Base-by-base conservation (phyloP, 2,797 vertebrate genomes). In the Gymnopithys bicolor region DNA sequence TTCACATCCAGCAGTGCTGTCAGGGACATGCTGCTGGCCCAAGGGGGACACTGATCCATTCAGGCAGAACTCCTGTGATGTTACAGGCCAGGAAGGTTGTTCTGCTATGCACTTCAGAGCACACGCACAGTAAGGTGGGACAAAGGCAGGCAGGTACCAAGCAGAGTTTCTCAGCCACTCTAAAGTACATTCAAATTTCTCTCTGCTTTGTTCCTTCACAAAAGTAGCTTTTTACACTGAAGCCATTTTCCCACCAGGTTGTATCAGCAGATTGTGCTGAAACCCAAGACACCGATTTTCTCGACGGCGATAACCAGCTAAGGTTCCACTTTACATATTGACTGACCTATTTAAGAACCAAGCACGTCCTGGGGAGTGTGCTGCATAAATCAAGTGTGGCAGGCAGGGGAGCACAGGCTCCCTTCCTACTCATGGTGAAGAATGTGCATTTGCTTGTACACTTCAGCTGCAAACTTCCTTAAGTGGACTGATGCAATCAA, bases 301-400 rank as follows among this genome's bases (percentile, higher is more conserved):
- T 78, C 8, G 10, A 83, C 18, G 41, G 59, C 0, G 52, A 74
- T 80, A 96, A 88, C 69, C 51, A 89, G 81, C 83, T 94, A 69
- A 53, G 43, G 80, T 43, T 51, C 89, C 30, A 30, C 37, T 83
- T 90, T 78, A 84, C 95, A 62, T 94, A 91, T 94, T 43, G 87
- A 96, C 97, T 96, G 97, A 93, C 97, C 97, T 94, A 97, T 86
- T 97, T 97, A 96, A 67, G 85, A 92, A 87, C 48, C 53, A 77
- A 81, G 73, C 73, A 62, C 13, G 13, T 63, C 77, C 75, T 87
- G 59, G 79, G 76, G 68, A 96, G 51, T 7, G 27, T 35, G 82
- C 52, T 41, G 88, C 87, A 87, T 70, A 82, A 74, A 89, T 49
- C 55, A 74, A 52, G 52, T 11, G 84, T 74, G 87, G 56, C 64